These are phyloP conservation scores for Beris chalybata DNA, from an alignment of 2,888 invertebrate genomes.

Conservation along the genomic window DNA sequence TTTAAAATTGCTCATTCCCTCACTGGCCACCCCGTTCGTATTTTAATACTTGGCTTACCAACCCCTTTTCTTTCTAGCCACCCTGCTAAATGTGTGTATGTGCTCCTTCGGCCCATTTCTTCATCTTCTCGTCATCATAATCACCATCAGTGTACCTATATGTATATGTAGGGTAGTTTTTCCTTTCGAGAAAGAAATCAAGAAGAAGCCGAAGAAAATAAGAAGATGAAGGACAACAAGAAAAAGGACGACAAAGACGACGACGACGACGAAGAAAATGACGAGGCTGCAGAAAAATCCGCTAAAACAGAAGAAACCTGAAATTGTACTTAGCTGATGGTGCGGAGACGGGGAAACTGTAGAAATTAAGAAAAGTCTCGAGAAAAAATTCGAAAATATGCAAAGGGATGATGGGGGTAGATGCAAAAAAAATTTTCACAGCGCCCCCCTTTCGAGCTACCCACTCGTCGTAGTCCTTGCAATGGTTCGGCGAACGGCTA, in stretches of 20 bases:
- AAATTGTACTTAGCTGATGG: slow-evolving; percentile 21
- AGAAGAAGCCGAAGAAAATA: background rate
- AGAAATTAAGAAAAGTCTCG: slow-evolving; percentile 39
- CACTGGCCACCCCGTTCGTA: background rate
- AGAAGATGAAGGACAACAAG: slow-evolving; percentile 14
- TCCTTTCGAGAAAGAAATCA: background rate
- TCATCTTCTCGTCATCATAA: slow-evolving; percentile 24
- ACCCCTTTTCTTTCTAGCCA: slow-evolving; percentile 19
- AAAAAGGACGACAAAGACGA: slow-evolving; percentile 4
- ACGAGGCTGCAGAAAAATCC: slow-evolving; percentile 8
- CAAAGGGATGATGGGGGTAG: background rate
- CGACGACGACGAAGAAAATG: slow-evolving; percentile 2
- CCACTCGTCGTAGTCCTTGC: background rate
- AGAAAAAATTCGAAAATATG: slow-evolving; percentile 31
- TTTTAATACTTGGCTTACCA: slow-evolving; percentile 4
- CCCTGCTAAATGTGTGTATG: background rate
- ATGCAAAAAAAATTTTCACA: background rate
- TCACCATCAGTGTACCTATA: slow-evolving; percentile 19
- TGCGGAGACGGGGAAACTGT: slow-evolving; percentile 35
- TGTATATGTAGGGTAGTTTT: slow-evolving; percentile 12
- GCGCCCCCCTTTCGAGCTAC: background rate
- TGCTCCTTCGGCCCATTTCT: slow-evolving; percentile 8
- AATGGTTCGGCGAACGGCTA: background rate
- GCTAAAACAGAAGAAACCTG: slow-evolving; percentile 23
- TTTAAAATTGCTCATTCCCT: slow-evolving; percentile 14